Evolutionary conservation across 2,797 vertebrate species (phyloP).

Genomic region (Falco cherrug): DNA sequence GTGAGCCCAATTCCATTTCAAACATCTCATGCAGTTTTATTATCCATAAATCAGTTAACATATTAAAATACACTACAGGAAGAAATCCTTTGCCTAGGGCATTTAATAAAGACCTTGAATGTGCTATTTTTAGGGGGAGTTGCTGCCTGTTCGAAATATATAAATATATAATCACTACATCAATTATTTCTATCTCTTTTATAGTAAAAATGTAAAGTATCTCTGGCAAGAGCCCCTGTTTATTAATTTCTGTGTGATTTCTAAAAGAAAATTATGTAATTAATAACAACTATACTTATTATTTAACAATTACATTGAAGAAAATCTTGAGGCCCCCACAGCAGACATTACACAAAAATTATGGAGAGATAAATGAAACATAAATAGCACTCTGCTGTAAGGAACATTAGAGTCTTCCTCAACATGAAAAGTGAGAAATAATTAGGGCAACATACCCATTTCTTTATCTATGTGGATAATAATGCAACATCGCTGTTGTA

Average conservation of each 20-base stretch:
- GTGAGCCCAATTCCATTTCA: neutral
- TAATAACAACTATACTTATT: neutral
- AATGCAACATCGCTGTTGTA: neutral
- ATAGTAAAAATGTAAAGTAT: neutral
- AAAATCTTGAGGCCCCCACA: neutral
- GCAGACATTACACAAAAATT: neutral
- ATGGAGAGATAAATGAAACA: neutral
- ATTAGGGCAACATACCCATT: neutral
- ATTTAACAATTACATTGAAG: neutral
- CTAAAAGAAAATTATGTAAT: neutral
- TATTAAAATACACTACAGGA: neutral
- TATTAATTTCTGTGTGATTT: neutral
- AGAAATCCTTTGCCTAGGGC: neutral
- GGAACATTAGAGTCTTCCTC: neutral
- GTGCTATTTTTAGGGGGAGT: neutral
- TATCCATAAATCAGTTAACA: neutral
- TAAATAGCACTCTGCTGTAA: neutral
- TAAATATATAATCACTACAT: neutral
- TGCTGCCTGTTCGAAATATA: neutral
- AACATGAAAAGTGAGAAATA: neutral
- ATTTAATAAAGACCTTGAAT: constrained; percentile 1
- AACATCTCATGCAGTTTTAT: neutral
- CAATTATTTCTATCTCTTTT: neutral
- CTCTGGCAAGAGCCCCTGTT: neutral
- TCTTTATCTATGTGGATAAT: neutral